phyloP scores from a whole-genome alignment of 2,113 vertebrate genomes.

The Cyphotilapia sp. region DNA sequence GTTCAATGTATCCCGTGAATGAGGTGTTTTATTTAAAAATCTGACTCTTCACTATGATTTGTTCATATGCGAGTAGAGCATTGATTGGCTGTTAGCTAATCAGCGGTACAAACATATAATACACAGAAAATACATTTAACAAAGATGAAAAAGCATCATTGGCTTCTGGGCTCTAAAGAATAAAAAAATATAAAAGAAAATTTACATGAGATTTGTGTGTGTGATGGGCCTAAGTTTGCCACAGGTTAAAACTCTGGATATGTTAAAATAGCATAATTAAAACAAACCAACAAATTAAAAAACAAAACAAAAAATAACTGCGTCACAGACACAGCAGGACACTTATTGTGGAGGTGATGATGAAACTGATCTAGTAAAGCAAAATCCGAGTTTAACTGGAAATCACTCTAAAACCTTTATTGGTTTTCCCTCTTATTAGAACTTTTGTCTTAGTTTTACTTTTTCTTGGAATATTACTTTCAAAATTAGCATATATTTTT shows the following conservation, averaged over 20 bases:
- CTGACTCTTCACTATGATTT: background rate
- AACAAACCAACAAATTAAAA: background rate
- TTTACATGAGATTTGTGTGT: background rate
- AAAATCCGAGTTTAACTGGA: background rate
- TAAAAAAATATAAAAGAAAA: background rate
- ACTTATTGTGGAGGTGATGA: background rate
- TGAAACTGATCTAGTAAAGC: background rate
- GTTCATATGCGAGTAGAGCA: background rate
- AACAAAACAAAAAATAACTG: background rate
- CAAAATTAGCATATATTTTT: background rate
- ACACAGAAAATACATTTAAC: background rate
- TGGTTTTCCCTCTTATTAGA: background rate
- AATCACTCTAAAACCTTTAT: background rate
- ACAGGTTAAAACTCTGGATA: background rate
- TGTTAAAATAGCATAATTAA: background rate
- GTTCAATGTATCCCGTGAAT: background rate
- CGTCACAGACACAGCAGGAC: background rate
- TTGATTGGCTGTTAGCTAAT: background rate
- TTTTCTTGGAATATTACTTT: background rate
- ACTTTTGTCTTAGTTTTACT: background rate
- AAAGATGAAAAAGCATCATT: background rate
- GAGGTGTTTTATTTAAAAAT: accelerated
- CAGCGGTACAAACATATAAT: background rate
- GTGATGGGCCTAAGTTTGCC: background rate
- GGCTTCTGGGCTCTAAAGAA: background rate